Evolutionary conservation across 2,797 vertebrate species (phyloP), one percentile per base, ranked within the genome.

Genomic region (Microctenopoma steveboyesi): DNA sequence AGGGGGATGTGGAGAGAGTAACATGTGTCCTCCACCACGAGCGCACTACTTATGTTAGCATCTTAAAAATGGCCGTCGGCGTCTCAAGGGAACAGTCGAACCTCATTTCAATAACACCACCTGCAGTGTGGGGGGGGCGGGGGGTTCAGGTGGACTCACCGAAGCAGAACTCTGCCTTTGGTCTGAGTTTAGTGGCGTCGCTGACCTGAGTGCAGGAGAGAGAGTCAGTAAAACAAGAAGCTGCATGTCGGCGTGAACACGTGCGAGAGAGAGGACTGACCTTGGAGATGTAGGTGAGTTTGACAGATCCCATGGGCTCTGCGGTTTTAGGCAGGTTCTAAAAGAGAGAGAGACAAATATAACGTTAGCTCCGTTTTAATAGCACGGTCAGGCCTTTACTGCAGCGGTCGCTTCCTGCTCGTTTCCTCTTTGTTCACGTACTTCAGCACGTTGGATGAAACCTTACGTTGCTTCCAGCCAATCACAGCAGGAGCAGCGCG

Each of bases 141-240:
- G 22, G 28, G 28, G 35, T 37, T 0, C 40, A 39, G 40, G 10
- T 4, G 40, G 58, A 83, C 96, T 97, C 74, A 99, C 97, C 97
- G 56, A 99, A 99, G 87, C 97, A 98, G 92, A 96, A 99, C 87
- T 99, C 97, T 30, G 96, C 96, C 92, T 99, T 98, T 74, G 97
- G 97, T 81, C 97, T 93, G 40, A 96, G 94, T 89, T 99, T 99
- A 51, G 96, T 96, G 84, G 97, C 97, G 92, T 99, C 97, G 16
- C 96, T 98, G 91, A 99, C 97, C 97, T 99, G 79, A 49, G 37
- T 39, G 37, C 10, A 11, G 7, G 37, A 10, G 37, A 10, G 42
- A 16, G 42, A 16, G 15, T 5, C 0, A 40, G 37, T 7, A 37
- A 8, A 37, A 37, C 7, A 8, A 37, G 10, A 37, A 11, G 37